phyloP scores from a whole-genome alignment of 2,888 invertebrate genomes.

The Drosophila anceps region DNA sequence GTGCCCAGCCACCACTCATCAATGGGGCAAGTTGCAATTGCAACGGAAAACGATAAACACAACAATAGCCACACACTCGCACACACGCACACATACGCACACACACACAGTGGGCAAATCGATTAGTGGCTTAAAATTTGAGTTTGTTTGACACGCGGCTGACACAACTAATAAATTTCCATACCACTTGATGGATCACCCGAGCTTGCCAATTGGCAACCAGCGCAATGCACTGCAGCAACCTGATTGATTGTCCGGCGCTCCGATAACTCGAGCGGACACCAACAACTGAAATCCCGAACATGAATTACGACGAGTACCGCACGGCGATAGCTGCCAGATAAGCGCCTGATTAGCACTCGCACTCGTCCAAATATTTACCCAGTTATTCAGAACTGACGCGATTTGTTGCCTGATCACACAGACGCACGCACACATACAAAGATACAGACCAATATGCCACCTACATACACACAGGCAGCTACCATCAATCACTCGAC shows the following conservation, averaged over 20 bases:
- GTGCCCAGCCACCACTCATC: constrained; percentile 26
- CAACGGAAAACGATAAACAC: constrained; percentile 27
- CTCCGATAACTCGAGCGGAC: constrained; percentile 42
- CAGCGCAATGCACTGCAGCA: constrained; percentile 13
- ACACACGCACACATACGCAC: neutral
- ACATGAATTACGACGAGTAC: constrained; percentile 61
- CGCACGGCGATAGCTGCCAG: constrained; percentile 50
- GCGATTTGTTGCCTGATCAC: constrained; percentile 45
- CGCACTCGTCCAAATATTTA: constrained; percentile 65
- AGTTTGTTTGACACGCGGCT: constrained; percentile 74
- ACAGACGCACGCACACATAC: neutral
- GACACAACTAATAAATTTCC: constrained; percentile 76
- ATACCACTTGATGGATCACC: constrained; percentile 54
- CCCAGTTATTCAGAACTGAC: constrained; percentile 76
- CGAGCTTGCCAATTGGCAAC: constrained; percentile 28
- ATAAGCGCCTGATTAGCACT: constrained; percentile 78
- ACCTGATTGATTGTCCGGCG: constrained; percentile 70
- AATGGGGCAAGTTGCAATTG: constrained; percentile 47
- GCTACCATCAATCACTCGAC: constrained; percentile 67
- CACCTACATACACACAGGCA: neutral
- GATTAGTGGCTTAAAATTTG: constrained; percentile 74
- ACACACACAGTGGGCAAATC: constrained; percentile 8
- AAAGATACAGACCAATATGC: neutral
- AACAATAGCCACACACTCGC: constrained; percentile 13
- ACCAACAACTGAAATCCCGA: constrained; percentile 14